Evolutionary conservation across 64 coral and sea anemone genomes (phyloP).

Genomic region (Acropora tenuis): DNA sequence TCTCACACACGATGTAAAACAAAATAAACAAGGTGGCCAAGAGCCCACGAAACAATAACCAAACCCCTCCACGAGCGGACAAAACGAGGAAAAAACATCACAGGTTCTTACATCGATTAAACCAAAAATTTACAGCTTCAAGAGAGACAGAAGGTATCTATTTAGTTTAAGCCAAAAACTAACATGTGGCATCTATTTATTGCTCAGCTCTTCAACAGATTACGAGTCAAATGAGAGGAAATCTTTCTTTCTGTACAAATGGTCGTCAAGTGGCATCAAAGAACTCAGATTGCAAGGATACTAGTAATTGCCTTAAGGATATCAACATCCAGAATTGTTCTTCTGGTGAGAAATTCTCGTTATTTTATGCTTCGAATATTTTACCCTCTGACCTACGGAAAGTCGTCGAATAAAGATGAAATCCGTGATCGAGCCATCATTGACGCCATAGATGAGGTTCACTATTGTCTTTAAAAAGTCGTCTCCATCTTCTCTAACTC

Average conservation of each 20-base stretch:
- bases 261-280: conserved; percentile 7
- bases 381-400: neutral
- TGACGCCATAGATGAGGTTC: no score
- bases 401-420: neutral
- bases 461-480: no score
- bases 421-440: neutral
- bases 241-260: neutral
- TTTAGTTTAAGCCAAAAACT: no score
- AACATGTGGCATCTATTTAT: neutral
- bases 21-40: no score
- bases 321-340: conserved; percentile 7
- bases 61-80: no score
- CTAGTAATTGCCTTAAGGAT: neutral
- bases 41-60: no score
- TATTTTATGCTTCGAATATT: neutral
- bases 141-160: no score
- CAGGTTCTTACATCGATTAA: no score
- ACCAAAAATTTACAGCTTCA: no score
- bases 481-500: no score
- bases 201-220: neutral
- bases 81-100: no score
- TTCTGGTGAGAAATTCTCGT: neutral
- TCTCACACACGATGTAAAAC: no score
- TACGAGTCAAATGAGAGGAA: conserved; percentile 16
- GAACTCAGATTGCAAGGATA: neutral